Conservation (phyloP, 1,140 invertebrate species). For the Helicoverpa zea region DNA sequence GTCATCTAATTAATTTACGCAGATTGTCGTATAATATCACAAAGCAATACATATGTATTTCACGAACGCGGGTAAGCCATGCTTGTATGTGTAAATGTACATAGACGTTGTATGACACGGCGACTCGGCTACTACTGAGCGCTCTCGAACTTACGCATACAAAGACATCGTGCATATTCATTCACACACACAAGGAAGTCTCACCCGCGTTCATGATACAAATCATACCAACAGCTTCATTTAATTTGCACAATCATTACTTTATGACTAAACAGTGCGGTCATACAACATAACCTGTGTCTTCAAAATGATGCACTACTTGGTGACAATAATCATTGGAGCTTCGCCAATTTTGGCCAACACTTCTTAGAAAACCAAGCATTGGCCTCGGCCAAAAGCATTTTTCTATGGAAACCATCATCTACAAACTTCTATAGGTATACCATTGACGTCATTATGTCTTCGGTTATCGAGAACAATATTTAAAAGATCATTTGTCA, state of each 20-base stretch:
- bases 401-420: conserved; percentile 40
- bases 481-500: conserved; percentile 15
- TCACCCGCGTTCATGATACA: too few relatives aligned
- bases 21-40: neutral
- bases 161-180: too few relatives aligned
- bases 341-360: conserved; percentile 36
- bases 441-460: conserved; percentile 38
- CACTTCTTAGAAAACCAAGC: conserved; percentile 43
- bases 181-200: too few relatives aligned
- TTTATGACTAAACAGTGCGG: conserved; percentile 36
- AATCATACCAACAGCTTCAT: too few relatives aligned
- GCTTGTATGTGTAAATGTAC: too few relatives aligned
- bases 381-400: conserved; percentile 24
- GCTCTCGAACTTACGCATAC: too few relatives aligned
- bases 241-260: conserved; percentile 27
- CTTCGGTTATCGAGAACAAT: neutral
- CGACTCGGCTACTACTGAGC: too few relatives aligned
- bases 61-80: too few relatives aligned
- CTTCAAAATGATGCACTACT: conserved; percentile 37
- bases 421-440: conserved; percentile 12
- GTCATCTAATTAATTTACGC: neutral
- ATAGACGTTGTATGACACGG: too few relatives aligned
- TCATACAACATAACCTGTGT: conserved; percentile 41
- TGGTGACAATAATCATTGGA: conserved; percentile 46
- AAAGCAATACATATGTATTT: conserved; percentile 1